phyloP scores from a whole-genome alignment of 2,888 invertebrate genomes.

The Hipparchia semele region DNA sequence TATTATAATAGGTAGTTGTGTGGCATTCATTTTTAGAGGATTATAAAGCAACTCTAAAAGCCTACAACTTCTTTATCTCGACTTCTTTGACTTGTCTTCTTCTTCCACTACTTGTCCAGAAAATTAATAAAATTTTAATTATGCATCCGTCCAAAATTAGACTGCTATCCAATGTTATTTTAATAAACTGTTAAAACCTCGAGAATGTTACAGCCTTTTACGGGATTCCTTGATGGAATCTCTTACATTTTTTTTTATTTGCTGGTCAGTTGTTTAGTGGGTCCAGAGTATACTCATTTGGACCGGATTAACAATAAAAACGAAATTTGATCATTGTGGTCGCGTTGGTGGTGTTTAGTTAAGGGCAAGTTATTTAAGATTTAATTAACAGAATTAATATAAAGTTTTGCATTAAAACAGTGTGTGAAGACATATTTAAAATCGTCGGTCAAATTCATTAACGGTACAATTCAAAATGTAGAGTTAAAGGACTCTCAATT shows the following conservation, averaged over 20 bases:
- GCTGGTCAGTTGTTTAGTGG: conserved; percentile 64
- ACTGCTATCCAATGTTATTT: conserved; percentile 32
- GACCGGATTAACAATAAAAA: conserved; percentile 80
- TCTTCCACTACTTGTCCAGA: background rate
- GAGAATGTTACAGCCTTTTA: conserved; percentile 42
- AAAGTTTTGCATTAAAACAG: too few species aligned
- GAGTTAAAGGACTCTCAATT: too few species aligned
- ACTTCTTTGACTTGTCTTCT: too few species aligned
- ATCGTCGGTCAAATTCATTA: too few species aligned
- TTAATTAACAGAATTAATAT: background rate
- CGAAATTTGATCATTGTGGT: conserved; percentile 82
- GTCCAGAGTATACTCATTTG: conserved; percentile 74
- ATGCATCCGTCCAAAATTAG: conserved; percentile 4
- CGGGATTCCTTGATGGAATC: conserved; percentile 60
- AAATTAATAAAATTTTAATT: background rate
- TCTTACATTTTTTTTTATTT: conserved; percentile 51
- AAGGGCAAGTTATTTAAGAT: conserved; percentile 53
- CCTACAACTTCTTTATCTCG: too few species aligned
- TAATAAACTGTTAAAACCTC: conserved; percentile 38
- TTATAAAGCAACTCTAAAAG: too few species aligned
- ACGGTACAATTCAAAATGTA: too few species aligned
- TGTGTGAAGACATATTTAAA: too few species aligned
- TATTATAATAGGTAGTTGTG: too few species aligned
- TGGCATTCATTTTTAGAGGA: too few species aligned
- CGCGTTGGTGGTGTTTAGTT: conserved; percentile 56